phyloP scores from a whole-genome alignment of 2,888 invertebrate species.

The Ophion ventricosus region DNA sequence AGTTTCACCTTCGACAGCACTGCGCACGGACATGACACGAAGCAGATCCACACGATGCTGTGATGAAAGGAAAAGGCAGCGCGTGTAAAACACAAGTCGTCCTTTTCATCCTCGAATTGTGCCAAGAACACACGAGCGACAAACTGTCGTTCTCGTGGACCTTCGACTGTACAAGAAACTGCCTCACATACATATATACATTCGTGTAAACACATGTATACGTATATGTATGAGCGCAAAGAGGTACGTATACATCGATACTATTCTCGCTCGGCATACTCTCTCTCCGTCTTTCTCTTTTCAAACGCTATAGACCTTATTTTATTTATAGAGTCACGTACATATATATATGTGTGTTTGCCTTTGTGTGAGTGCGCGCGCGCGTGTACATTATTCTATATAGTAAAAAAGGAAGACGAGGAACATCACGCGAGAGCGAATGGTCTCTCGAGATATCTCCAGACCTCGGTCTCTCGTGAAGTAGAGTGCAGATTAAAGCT shows the following conservation, averaged over 20 bases:
- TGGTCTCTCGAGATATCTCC: constrained; percentile 58
- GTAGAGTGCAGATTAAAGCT: constrained; percentile 50
- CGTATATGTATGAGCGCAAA: background rate
- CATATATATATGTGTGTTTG: background rate
- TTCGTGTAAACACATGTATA: background rate
- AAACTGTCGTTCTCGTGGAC: constrained; percentile 45
- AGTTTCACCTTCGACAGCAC: constrained; percentile 52
- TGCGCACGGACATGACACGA: background rate
- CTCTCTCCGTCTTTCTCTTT: constrained; percentile 16
- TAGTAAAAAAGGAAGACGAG: constrained; percentile 18
- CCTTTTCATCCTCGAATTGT: constrained; percentile 60
- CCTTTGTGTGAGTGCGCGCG: background rate
- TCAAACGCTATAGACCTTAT: constrained; percentile 31
- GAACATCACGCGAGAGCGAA: constrained; percentile 28
- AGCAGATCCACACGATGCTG: constrained; percentile 25
- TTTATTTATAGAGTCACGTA: constrained; percentile 61
- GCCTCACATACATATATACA: constrained; percentile 3
- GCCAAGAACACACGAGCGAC: constrained; percentile 62
- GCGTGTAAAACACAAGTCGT: constrained; percentile 33
- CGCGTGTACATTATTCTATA: background rate
- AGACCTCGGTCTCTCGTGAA: constrained; percentile 38
- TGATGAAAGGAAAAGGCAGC: constrained; percentile 56
- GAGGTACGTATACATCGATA: constrained; percentile 9
- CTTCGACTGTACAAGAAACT: constrained; percentile 57
- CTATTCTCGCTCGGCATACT: background rate